Base-by-base conservation (phyloP, 2,113 vertebrate species). In the Coptodon bakossiorum region DNA sequence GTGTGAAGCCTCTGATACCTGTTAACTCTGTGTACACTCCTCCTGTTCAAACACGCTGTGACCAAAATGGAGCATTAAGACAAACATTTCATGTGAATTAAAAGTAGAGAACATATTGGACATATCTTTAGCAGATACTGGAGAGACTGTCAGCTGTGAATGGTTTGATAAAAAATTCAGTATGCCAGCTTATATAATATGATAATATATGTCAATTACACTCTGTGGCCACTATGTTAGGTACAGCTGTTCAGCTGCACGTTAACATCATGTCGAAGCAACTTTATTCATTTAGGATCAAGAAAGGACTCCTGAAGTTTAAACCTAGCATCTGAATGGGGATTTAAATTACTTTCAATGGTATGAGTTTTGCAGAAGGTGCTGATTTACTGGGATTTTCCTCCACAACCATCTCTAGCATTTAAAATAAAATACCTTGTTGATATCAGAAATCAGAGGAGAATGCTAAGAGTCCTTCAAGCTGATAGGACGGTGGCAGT, bases 341-440 rank as follows among this genome's bases (percentile, higher is more conserved):
- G 0, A 76, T 73, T 45, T 76, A 1, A 17, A 73, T 16, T 27
- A 9, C 14, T 27, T 73, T 4, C 0, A 0, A 73, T 27, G 1
- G n/a, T 43, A 40, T 17, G 40, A 27, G 40, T 48, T 45, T 76
- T 73, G 6, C 40, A 73, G 22, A 27, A 43, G 13, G 22, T 73
- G 38, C 22, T 73, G 13, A 17, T 45, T 45, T 73, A 17, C 2
- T 76, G 40, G 9, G 68, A 2, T 48, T 48, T 73, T 45, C 40
- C 40, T 17, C 22, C 22, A 48, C 40, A 76, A 17, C 2, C 14
- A 76, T 45, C 22, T 45, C 6, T 29, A 48, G 0, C 40, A 45
- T 73, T 73, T 27, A 73, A 40, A 71, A 43, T 14, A 17, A 73
- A 73, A 48, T 17, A 45, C 14, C 14, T 7, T 48, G 14, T 11